A percentile compares a stretch with the other conserved stretches of the same genome.
These are phyloP conservation scores for Mus minutoides DNA, from an alignment of 2,797 vertebrate species.

Conservation along the genomic window DNA sequence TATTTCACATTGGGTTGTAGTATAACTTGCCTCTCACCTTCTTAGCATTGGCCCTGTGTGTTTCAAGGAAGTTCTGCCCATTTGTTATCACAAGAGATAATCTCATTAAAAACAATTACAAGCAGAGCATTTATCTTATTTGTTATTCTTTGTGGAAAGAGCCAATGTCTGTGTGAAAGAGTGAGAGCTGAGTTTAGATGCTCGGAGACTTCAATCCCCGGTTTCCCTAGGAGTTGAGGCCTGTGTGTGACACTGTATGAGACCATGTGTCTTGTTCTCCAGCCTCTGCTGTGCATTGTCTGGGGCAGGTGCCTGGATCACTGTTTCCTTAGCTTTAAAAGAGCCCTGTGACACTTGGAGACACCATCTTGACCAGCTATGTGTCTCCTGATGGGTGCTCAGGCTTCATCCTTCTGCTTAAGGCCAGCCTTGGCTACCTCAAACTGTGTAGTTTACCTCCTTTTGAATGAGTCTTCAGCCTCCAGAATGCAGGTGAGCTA, in stretches of 20 bases:
- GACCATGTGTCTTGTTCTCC: background rate
- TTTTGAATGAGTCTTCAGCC: background rate
- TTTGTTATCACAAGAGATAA: constrained; percentile 16
- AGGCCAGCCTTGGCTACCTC: background rate
- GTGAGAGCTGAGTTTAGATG: constrained; percentile 43
- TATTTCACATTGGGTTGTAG: constrained; percentile 10
- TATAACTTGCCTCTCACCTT: constrained; percentile 15
- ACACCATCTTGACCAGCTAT: background rate
- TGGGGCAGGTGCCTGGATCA: background rate
- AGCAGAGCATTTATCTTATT: constrained; percentile 9
- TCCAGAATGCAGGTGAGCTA: background rate
- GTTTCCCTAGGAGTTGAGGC: background rate
- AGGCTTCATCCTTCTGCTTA: background rate
- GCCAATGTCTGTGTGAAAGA: background rate
- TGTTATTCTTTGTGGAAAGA: constrained; percentile 31
- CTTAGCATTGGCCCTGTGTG: background rate
- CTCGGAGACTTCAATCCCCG: background rate
- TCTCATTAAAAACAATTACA: background rate
- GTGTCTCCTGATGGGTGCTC: background rate
- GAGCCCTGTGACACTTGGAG: background rate
- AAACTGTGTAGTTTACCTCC: background rate
- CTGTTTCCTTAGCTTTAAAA: background rate
- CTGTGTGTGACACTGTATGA: background rate
- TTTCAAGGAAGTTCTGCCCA: constrained; percentile 48
- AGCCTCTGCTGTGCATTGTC: background rate